Evolutionary conservation across 2,797 vertebrate genomes (phyloP), one percentile per base, ranked within the genome.

Genomic region (Novumbra hubbsi): DNA sequence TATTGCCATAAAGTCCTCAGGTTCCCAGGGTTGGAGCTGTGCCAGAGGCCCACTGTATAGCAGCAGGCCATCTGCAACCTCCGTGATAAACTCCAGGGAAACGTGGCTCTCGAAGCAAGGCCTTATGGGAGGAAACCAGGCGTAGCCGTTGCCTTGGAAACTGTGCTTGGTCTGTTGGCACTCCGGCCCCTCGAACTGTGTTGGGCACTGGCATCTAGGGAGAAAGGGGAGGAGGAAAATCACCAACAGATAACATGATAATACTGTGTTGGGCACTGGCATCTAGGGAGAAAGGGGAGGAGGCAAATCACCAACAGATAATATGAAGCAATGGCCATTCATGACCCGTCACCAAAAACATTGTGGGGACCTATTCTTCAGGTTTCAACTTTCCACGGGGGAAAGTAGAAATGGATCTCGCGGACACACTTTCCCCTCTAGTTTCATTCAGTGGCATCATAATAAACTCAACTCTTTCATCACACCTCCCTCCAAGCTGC

Each of bases 91-190:
- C 89, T 96, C 95, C 32, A 96, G 78, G 15, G 94, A 94, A 68
- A 95, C 80, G 0, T 91, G 94, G 86, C 92, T 95, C 88, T 95
- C 92, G 55, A 94, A 94, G 76, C 95, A 96, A 34, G 92, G 94
- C 80, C 83, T 92, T 84, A 95, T 90, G 85, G 95, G 95, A 77
- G 76, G 94, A 88, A 96, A 95, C 94, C 94, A 95, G 72, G 95
- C 93, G 85, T 94, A 95, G 82, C 95, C 95, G 83, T 94, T 92
- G 83, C 94, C 93, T 73, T 92, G 93, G 93, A 96, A 96, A 92
- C 93, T 94, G 87, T 90, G 94, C 83, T 94, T 94, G 75, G 93
- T 95, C 86, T 94, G 94, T 87, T 96, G 94, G 91, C 95, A 96
- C 68, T 95, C 93, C 0, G 95, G 92, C 63, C 95, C 95, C n/a